Conservation (phyloP, 2,888 invertebrate genomes). For the Eilema depressum region DNA sequence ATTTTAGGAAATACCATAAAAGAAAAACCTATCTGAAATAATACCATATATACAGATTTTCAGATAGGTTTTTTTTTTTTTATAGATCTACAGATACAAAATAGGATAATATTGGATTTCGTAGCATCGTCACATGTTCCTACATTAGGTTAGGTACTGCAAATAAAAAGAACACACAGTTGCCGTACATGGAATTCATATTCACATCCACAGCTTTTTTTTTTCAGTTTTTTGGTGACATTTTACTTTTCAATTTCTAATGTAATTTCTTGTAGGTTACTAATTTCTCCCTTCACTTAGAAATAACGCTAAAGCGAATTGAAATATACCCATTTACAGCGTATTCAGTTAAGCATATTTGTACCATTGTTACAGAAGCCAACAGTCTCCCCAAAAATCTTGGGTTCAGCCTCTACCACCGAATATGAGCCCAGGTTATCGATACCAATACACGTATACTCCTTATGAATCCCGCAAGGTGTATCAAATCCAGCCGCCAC, state of each 20-base stretch:
- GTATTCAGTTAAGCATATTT: neutral
- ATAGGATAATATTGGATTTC: neutral
- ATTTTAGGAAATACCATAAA: too few relatives aligned
- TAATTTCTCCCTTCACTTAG: neutral
- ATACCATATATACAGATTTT: too few relatives aligned
- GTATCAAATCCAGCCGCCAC: conserved; percentile 70
- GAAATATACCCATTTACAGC: neutral
- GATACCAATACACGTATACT: conserved; percentile 80
- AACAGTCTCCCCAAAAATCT: conserved; percentile 69
- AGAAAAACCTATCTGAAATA: too few relatives aligned
- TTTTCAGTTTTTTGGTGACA: neutral
- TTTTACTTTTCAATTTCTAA: neutral
- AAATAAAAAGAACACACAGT: neutral
- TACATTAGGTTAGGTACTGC: neutral
- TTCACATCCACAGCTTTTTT: neutral
- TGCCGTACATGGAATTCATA: neutral
- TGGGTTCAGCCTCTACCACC: conserved; percentile 76
- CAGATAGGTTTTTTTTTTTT: too few relatives aligned
- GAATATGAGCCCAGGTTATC: conserved; percentile 72
- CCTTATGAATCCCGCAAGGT: conserved; percentile 80
- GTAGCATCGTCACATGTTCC: neutral
- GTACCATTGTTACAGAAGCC: conserved; percentile 71
- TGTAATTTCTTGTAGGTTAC: neutral
- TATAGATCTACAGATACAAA: neutral
- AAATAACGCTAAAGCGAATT: neutral